Evolutionary conservation across 1,140 invertebrate species (phyloP).

Genomic region (Lethrus apterus): DNA sequence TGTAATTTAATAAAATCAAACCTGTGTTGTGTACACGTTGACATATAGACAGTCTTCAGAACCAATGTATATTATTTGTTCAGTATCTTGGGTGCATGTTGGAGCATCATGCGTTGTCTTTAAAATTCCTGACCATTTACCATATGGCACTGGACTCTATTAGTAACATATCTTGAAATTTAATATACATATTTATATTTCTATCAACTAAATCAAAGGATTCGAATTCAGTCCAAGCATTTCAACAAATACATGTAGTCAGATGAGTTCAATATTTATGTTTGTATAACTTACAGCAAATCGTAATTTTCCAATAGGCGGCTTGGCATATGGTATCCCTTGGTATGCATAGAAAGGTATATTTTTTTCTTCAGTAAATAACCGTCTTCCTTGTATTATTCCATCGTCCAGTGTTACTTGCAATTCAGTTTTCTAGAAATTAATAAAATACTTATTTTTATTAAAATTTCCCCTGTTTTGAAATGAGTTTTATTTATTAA

Average conservation of each 20-base stretch:
- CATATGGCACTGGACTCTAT: constrained; percentile 9
- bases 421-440: constrained; percentile 1
- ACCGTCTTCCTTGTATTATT: constrained; percentile 7
- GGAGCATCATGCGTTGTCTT: constrained; percentile 1
- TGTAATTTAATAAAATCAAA: not conserved
- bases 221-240: too few relatives aligned
- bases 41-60: constrained; percentile 12
- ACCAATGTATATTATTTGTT: constrained; percentile 7
- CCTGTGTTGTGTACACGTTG: constrained; percentile 9
- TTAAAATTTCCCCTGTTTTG: too few relatives aligned
- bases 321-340: constrained; percentile 50
- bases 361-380: constrained; percentile 4
- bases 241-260: too few relatives aligned
- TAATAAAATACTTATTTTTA: too few relatives aligned
- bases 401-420: constrained; percentile 10
- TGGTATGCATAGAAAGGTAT: constrained; percentile 39
- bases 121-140: constrained; percentile 9
- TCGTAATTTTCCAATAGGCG: constrained; percentile 48
- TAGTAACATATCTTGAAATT: too few relatives aligned
- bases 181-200: too few relatives aligned
- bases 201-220: too few relatives aligned
- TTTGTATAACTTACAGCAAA: constrained; percentile 38
- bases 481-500: too few relatives aligned
- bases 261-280: too few relatives aligned
- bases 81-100: constrained; percentile 11